A percentile compares a stretch with the other conserved stretches of the same genome.
phyloP scores from a whole-genome alignment of 2,888 invertebrate species.

The Phengaris arion region DNA sequence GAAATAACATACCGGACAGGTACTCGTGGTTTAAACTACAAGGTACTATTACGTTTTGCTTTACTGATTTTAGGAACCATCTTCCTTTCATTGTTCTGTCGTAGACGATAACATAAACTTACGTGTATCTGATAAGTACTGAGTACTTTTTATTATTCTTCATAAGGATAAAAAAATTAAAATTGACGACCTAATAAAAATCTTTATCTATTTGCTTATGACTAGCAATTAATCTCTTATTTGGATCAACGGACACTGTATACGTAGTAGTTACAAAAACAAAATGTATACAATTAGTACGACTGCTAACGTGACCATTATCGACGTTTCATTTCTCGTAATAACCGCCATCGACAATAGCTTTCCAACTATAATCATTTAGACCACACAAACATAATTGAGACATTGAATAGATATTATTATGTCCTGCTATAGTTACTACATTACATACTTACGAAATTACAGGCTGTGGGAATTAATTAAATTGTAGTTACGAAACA shows the following conservation, averaged over 20 bases:
- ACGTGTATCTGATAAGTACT: too few species aligned
- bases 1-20: background rate
- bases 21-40: background rate
- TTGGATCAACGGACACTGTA: background rate
- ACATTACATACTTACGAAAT: slow-evolving; percentile 44
- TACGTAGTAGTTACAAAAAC: slow-evolving; percentile 5
- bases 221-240: background rate
- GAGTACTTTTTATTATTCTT: too few species aligned
- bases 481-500: slow-evolving; percentile 51
- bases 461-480: slow-evolving; percentile 46
- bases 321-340: slow-evolving; percentile 60
- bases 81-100: background rate
- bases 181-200: too few species aligned
- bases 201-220: background rate
- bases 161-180: too few species aligned
- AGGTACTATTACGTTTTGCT: background rate
- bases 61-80: background rate
- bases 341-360: slow-evolving; percentile 69
- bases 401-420: slow-evolving; percentile 67
- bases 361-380: slow-evolving; percentile 55
- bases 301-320: slow-evolving; percentile 68
- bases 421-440: slow-evolving; percentile 41
- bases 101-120: too few species aligned
- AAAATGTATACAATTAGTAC: slow-evolving; percentile 24
- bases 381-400: slow-evolving; percentile 75